These are phyloP conservation scores for Podocnemis expansa DNA, from an alignment of 2,113 vertebrate species.

Conservation along the genomic window DNA sequence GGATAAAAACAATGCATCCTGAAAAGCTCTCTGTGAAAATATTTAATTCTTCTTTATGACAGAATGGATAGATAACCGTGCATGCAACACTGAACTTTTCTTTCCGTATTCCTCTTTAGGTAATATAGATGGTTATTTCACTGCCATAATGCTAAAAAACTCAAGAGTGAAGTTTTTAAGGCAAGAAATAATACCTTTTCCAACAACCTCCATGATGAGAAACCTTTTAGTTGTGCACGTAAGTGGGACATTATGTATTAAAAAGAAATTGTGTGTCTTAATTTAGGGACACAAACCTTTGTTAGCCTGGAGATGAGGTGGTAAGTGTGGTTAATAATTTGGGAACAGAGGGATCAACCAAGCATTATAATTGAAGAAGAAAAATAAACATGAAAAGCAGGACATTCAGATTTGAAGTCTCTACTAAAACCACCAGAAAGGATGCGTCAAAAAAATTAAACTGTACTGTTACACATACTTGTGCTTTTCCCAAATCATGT, in stretches of 20 bases:
- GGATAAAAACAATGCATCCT: background rate
- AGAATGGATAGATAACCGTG: background rate
- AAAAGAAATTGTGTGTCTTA: background rate
- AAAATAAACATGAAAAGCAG: background rate
- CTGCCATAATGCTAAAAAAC: constrained; percentile 92
- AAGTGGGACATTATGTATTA: constrained; percentile 47
- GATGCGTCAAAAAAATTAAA: background rate
- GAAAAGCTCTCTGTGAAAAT: background rate
- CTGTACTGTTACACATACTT: background rate
- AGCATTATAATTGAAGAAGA: background rate
- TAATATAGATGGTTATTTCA: constrained; percentile 89
- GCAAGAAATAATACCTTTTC: constrained; percentile 85
- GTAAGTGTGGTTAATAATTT: background rate
- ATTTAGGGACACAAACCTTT: background rate
- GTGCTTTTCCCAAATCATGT: background rate
- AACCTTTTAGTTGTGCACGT: constrained; percentile 92
- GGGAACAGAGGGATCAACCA: background rate
- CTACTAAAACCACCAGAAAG: background rate
- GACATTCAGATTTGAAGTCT: background rate
- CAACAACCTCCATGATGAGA: constrained; percentile 91
- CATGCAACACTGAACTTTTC: background rate
- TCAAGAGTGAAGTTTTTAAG: constrained; percentile 86
- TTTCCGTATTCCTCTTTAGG: constrained; percentile 75
- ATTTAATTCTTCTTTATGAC: background rate
- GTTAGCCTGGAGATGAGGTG: background rate